Conservation (phyloP, 2,888 invertebrate genomes). For the Monopis laevigella region DNA sequence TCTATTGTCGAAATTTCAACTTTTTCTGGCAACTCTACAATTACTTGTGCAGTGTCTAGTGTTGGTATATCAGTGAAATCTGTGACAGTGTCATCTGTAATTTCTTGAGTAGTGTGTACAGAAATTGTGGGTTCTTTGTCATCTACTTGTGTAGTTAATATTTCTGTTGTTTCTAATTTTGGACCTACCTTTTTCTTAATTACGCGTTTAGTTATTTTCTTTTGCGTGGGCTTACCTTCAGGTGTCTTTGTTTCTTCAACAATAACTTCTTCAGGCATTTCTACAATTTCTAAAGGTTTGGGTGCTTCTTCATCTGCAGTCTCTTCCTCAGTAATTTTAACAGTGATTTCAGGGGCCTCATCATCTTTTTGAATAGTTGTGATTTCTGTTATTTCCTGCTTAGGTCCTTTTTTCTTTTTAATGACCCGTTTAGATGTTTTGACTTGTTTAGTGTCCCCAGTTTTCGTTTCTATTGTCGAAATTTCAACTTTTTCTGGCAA, state of each 20-base stretch:
- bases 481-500: no score
- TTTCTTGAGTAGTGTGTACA: conserved; percentile 20
- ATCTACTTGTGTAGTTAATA: conserved; percentile 31
- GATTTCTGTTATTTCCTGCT: no score
- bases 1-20: conserved; percentile 7
- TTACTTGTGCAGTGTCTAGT: conserved; percentile 22
- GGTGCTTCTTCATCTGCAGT: conserved; percentile 10
- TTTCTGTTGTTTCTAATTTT: conserved; percentile 21
- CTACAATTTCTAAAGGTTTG: conserved; percentile 1
- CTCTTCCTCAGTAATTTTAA: no score
- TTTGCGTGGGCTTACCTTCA: conserved; percentile 27
- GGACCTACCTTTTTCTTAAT: conserved; percentile 34
- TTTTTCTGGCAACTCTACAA: conserved; percentile 12
- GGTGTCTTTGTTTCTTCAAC: conserved; percentile 18
- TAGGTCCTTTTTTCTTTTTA: no score
- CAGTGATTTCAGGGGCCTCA: no score
- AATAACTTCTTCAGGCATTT: conserved; percentile 18
- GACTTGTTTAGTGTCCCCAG: no score
- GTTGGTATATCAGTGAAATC: conserved; percentile 21
- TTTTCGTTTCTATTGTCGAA: no score
- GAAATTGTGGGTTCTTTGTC: conserved; percentile 24
- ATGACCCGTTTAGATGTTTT: no score
- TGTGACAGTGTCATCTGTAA: conserved; percentile 24
- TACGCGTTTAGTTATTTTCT: conserved; percentile 27
- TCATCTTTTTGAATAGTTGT: no score